Evolutionary conservation across 2,888 invertebrate species (phyloP).

Genomic region (Diadromus collaris): DNA sequence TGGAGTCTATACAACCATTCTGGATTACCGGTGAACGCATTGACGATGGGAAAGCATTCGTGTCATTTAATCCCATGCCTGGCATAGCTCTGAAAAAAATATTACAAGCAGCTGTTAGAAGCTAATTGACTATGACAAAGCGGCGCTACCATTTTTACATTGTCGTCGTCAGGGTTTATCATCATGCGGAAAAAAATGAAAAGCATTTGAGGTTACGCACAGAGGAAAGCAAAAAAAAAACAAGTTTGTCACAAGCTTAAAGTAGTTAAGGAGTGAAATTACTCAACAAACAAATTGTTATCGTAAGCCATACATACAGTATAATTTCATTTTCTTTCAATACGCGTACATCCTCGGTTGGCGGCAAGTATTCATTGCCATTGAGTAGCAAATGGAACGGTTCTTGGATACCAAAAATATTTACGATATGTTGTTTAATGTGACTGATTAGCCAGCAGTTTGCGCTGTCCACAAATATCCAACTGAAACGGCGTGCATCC

Average conservation of each 20-base stretch:
- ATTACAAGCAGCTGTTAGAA: neutral
- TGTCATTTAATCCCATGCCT: constrained; percentile 34
- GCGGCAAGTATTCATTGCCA: constrained; percentile 75
- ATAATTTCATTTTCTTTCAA: constrained; percentile 67
- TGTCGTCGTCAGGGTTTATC: too few species aligned
- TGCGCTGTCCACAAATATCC: constrained; percentile 72
- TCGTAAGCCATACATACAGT: constrained; percentile 60
- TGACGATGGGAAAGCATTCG: neutral
- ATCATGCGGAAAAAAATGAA: too few species aligned
- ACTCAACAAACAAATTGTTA: neutral
- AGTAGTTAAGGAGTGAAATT: neutral
- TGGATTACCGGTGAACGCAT: constrained; percentile 1
- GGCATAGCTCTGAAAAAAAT: constrained; percentile 47
- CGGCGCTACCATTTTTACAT: too few species aligned
- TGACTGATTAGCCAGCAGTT: constrained; percentile 71
- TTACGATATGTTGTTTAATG: constrained; percentile 73
- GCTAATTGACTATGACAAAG: neutral
- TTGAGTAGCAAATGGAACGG: constrained; percentile 75
- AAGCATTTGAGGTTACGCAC: too few species aligned
- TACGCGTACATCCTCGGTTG: constrained; percentile 76
- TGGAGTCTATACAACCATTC: neutral
- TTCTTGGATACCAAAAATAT: constrained; percentile 74
- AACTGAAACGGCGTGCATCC: constrained; percentile 71
- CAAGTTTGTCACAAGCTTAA: neutral
- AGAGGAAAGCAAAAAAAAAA: too few species aligned